Conservation (phyloP, 2,888 invertebrate genomes). For the Melinaea menophilus region DNA sequence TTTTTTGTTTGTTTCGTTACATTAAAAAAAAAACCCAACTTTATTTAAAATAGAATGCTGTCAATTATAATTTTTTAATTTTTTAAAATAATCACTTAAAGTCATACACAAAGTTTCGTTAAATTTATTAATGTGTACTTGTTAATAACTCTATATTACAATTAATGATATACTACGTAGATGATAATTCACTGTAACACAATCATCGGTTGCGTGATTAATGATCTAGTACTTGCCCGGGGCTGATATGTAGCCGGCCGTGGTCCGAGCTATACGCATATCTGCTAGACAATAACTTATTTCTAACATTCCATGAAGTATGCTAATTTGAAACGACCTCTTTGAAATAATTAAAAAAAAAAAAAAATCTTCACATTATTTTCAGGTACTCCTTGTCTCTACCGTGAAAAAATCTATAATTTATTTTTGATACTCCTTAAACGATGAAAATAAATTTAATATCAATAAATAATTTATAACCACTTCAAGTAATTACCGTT, state of each 20-base stretch:
- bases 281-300: not conserved
- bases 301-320: not conserved
- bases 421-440: not conserved
- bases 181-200: not conserved
- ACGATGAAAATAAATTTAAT: not conserved
- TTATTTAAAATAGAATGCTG: no score
- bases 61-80: no score
- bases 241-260: not conserved
- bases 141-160: not conserved
- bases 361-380: not conserved
- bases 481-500: slow-evolving; percentile 4
- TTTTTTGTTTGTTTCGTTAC: no score
- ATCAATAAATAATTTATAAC: not conserved
- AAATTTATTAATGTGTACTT: not conserved
- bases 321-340: no score
- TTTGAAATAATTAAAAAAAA: no score
- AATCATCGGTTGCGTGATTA: not conserved
- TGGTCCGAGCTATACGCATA: not conserved
- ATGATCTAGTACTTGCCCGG: not conserved
- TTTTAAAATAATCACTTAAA: not conserved
- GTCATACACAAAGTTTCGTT: not conserved
- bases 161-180: not conserved
- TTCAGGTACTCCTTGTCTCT: not conserved
- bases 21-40: no score
- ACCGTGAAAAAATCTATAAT: not conserved